Evolutionary conservation across 2,888 invertebrate species (phyloP), one percentile per base, ranked within the genome.

Genomic region (Pyrgus malvae): DNA sequence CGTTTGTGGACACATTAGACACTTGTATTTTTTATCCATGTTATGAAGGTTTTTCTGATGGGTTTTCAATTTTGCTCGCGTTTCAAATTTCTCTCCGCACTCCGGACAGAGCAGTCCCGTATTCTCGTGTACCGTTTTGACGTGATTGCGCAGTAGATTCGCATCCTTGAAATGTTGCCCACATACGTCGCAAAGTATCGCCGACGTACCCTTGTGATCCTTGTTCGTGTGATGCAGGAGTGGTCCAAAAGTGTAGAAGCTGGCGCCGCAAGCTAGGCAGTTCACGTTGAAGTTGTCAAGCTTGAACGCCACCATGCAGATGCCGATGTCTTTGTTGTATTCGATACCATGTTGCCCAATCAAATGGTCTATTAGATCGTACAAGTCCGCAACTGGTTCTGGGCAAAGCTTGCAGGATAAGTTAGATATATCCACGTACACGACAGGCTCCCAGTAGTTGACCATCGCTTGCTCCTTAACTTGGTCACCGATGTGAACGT

Each of bases 1-100:
- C 0, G 66, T 78, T 27, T 77, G 69, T 0, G 85, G 61, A 44
- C 91, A 91, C 0, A 85, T 74, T 2, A 85, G 67, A 59, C 93
- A 93, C 48, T 88, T 89, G 62, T 84, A 91, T 23, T 88, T 91
- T 58, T 88, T 91, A 25, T 91, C 90, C 8, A 82, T 50, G 31
- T 83, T 80, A n/a, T 88, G 88, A 6, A 73, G 74, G 33, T 84
- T 81, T 23, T 81, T 82, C 59, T 82, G 83, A 61, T 92, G 92
- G 0, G 86, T 91, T 41, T 81, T 85, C 17, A 91, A 61, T 37
- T 92, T 91, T 0, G 83, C 75, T n/a, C 80, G 72, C 0, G 89
- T 84, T 0, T 90, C 84, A 51, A 91, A 92, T 16, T 84, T 83
- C 40, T 88, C 90, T 0, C 88, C 84, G 49, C 88, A 89, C 40